A percentile compares a stretch with the other conserved stretches of the same genome.
Conservation (phyloP, 2,888 invertebrate species). For the Drosophila fulvimacula region DNA sequence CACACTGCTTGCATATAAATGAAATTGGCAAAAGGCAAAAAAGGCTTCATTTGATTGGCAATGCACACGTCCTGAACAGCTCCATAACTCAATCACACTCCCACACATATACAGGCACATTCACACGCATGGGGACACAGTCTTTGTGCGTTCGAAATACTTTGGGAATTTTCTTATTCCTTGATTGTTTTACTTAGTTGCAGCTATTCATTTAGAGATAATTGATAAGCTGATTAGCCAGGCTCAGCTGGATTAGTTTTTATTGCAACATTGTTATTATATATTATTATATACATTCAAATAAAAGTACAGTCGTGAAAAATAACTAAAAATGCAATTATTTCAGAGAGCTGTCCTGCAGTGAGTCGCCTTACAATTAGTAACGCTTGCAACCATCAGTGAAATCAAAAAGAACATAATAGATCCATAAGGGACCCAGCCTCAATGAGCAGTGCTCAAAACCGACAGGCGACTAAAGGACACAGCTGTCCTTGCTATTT, state of each 20-base stretch:
- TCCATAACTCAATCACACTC: constrained; percentile 23
- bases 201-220: neutral
- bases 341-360: neutral
- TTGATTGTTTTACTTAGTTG: neutral
- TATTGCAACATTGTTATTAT: no score
- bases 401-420: neutral
- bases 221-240: neutral
- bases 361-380: neutral
- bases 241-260: no score
- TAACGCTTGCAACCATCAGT: neutral
- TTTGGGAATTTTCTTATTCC: neutral
- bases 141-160: neutral
- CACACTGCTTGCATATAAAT: constrained; percentile 63
- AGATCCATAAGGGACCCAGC: neutral
- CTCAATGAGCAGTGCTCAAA: neutral
- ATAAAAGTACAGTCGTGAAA: neutral
- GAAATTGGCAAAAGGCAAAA: constrained; percentile 48
- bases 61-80: constrained; percentile 43
- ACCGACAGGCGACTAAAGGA: neutral
- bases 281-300: no score
- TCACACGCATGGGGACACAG: neutral
- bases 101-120: neutral
- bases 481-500: neutral
- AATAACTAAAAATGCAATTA: neutral
- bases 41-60: constrained; percentile 70